Evolutionary conservation across 1,140 invertebrate genomes (phyloP), one percentile per base, ranked within the genome.

Genomic region (Archivesica marissinica): DNA sequence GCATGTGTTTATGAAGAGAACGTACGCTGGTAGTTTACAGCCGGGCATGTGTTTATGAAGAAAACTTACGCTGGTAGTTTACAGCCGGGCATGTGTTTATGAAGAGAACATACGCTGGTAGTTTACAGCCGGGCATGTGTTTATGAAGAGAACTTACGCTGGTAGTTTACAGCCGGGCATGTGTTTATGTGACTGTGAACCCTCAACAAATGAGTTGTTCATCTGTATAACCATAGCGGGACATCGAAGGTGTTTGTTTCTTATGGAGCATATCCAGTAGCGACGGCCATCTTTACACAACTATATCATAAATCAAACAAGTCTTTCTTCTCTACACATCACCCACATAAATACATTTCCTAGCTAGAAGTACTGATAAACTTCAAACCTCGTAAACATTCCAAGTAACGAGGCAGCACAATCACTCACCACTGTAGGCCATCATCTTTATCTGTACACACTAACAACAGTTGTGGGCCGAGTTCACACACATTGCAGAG

Each of bases 241-340:
- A 75, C 80, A 83, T n/a, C 70, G 80, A 9, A 83, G 52, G n/a
- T 52, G 38, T 50, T 75, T 74, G 80, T 83, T 83, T 44, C 80
- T 70, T 33, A 83, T 66, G 11, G 80, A 83, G 35, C 80, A 83
- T 25, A 47, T 70, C 80, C 80, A 83, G 38, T 79, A 79, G 11
- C 35, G 20, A 9, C 61, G 28, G 20, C 61, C 77, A 79, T 79
- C 77, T 35, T 66, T 68, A 30, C n/a, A 47, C n/a, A 79, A 30
- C 77, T 79, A 70, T 4, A 70, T 2, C 54, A 59, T 30, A 59
- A 25, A 25, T n/a, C n/a, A n/a, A n/a, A n/a, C n/a, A n/a, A n/a
- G n/a, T n/a, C n/a, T n/a, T n/a, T n/a, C n/a, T n/a, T n/a, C n/a
- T n/a, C n/a, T n/a, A n/a, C n/a, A n/a, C n/a, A n/a, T n/a, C n/a